Base-by-base conservation (phyloP, 2,797 vertebrate species). In the Danio albolineatus region DNA sequence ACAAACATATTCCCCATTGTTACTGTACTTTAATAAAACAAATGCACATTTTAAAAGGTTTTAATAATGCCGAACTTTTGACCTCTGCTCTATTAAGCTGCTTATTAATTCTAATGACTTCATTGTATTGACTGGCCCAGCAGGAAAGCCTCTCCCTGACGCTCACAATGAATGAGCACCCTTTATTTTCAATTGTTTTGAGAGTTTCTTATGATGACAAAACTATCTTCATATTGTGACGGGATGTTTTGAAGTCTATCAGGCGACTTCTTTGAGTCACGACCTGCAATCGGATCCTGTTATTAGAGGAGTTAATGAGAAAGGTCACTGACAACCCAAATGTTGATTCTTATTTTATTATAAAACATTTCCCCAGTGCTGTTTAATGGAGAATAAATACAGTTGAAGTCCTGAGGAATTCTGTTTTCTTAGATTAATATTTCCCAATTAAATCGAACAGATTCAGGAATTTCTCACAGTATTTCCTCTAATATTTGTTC, bases 91-190 rank as follows among this genome's bases (percentile, higher is more conserved):
- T 5, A 64, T 64, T 64, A 64, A 43, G 43, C 21, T 10, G 38
- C 5, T n/a, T 17, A 10, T 69, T 69, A 67, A 67, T 67, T 49
- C 8, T n/a, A 67, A n/a, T 67, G 65, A 67, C 65, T 51, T 69
- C 66, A 69, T 51, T 12, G 14, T 49, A 38, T 38, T 51, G 66
- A n/a, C 28, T 39, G 0, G 14, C 38, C 14, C 14, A 2, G 12
- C 46, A 69, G 46, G 66, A 51, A 69, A 36, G 38, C 46, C 46
- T 69, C 65, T 17, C 65, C 46, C 14, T 36, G 44, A 6, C 5
- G 21, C 46, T 69, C 65, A 69, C 66, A 28, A 28, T 28, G 28
- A 53, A 53, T 53, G 14, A 39, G 36, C 48, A n/a, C 65, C 38
- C 46, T 36, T 36, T 53, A 39, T 28, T 48, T n/a, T 48, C 8